Conservation (phyloP, 1,140 invertebrate species). For the Heliconius nattereri region DNA sequence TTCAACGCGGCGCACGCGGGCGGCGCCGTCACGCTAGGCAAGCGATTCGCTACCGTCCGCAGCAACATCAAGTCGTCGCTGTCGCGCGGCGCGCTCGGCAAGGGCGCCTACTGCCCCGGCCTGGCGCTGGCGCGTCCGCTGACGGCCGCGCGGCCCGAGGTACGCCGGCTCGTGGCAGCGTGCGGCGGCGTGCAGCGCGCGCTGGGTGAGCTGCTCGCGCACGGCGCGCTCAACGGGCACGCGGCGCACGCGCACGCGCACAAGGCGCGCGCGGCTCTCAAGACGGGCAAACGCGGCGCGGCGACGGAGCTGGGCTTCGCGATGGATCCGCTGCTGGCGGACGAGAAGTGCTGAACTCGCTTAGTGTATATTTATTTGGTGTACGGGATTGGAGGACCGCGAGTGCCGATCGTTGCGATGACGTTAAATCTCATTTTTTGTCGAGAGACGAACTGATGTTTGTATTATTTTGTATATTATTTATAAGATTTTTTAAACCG, state of each 20-base stretch:
- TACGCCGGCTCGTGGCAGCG: constrained; percentile 75
- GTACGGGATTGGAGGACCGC: constrained; percentile 70
- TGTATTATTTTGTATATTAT: constrained; percentile 82
- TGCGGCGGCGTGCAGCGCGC: constrained; percentile 66
- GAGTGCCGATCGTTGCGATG: constrained; percentile 64
- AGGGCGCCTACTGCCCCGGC: constrained; percentile 63
- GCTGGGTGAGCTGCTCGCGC: constrained; percentile 60
- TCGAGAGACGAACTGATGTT: constrained; percentile 70
- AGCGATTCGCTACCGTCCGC: constrained; percentile 72
- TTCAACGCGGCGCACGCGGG: constrained; percentile 76
- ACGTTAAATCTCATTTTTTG: constrained; percentile 72
- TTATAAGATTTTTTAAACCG: constrained; percentile 79
- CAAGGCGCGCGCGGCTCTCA: constrained; percentile 49
- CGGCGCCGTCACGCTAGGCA: constrained; percentile 69
- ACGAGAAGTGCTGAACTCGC: constrained; percentile 78
- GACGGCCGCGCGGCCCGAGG: constrained; percentile 62
- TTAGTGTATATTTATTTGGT: constrained; percentile 79
- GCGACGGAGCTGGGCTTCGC: constrained; percentile 73
- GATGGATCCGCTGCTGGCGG: constrained; percentile 73
- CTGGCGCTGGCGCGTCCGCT: constrained; percentile 67
- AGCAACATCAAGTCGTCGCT: constrained; percentile 75
- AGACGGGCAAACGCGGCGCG: constrained; percentile 56
- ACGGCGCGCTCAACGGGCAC: constrained; percentile 48
- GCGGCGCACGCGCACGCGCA: constrained; percentile 37
- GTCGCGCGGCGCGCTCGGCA: constrained; percentile 51